Conservation (phyloP, 2,888 invertebrate species). For the Monopis laevigella region DNA sequence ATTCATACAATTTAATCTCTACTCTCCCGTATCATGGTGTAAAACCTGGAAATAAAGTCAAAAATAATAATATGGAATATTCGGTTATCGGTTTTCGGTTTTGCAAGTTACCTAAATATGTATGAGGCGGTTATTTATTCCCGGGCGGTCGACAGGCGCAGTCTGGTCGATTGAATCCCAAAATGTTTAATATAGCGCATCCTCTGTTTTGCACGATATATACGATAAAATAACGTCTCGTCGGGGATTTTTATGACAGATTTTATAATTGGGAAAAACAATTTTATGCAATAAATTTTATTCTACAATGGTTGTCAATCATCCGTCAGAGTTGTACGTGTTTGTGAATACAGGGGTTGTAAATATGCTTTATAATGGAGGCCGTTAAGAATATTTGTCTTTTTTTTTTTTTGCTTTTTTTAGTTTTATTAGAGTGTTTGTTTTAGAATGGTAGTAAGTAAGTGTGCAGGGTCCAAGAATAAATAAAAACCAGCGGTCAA, state of each 20-base stretch:
- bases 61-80: constrained; percentile 8
- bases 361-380: too few relatives aligned
- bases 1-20: too few relatives aligned
- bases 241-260: constrained; percentile 6
- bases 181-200: constrained; percentile 31
- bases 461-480: too few relatives aligned
- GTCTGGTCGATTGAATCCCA: constrained; percentile 32
- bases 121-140: constrained; percentile 28
- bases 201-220: too few relatives aligned
- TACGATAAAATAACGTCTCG: constrained; percentile 4
- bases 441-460: too few relatives aligned
- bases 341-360: too few relatives aligned
- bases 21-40: too few relatives aligned
- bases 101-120: constrained; percentile 23
- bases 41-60: constrained; percentile 2
- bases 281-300: constrained; percentile 3
- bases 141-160: constrained; percentile 21
- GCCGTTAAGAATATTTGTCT: too few relatives aligned
- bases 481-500: too few relatives aligned
- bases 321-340: too few relatives aligned
- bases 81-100: constrained; percentile 10
- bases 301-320: constrained; percentile 8
- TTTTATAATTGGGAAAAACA: constrained; percentile 8
- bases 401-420: too few relatives aligned
- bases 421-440: too few relatives aligned